A percentile compares a stretch with the other conserved stretches of the same genome.
These are phyloP conservation scores for Boulengeromyrus knoepffleri DNA, from an alignment of 2,113 vertebrate species.

Conservation along the genomic window DNA sequence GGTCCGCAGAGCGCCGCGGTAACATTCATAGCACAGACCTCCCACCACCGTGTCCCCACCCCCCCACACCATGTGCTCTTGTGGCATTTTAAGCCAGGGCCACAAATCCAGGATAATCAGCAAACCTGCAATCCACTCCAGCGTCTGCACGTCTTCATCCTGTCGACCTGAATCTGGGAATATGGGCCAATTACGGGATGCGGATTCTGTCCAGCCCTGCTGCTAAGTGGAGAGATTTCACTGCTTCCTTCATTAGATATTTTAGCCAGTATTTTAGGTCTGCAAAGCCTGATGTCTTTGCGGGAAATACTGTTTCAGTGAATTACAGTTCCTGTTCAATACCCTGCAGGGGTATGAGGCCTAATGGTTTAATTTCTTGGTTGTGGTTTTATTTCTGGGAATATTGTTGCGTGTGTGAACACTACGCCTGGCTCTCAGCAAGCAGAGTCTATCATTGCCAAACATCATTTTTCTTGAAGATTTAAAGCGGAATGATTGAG, in stretches of 20 bases:
- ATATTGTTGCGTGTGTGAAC: not conserved
- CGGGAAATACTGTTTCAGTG: not conserved
- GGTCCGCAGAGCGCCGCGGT: not conserved
- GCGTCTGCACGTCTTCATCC: not conserved
- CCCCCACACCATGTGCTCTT: not conserved
- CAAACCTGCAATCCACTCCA: not conserved
- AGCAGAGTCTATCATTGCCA: not conserved
- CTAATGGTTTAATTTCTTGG: not conserved
- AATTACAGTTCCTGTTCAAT: not conserved
- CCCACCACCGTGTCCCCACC: not conserved
- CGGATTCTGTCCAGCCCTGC: not conserved
- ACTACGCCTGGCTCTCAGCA: not conserved
- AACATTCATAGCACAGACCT: not conserved
- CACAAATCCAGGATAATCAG: not conserved
- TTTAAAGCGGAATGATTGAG: not conserved
- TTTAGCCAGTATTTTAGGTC: not conserved
- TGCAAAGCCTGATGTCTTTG: not conserved
- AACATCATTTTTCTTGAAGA: not conserved
- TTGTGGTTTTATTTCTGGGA: not conserved
- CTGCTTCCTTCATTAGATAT: not conserved
- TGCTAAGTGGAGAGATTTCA: not conserved
- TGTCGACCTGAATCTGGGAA: not conserved
- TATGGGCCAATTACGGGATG: not conserved
- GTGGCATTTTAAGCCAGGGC: slow-evolving; percentile 10
- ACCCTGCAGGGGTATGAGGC: not conserved